Conservation (phyloP, 2,113 vertebrate species). For the Eulemur macaco region DNA sequence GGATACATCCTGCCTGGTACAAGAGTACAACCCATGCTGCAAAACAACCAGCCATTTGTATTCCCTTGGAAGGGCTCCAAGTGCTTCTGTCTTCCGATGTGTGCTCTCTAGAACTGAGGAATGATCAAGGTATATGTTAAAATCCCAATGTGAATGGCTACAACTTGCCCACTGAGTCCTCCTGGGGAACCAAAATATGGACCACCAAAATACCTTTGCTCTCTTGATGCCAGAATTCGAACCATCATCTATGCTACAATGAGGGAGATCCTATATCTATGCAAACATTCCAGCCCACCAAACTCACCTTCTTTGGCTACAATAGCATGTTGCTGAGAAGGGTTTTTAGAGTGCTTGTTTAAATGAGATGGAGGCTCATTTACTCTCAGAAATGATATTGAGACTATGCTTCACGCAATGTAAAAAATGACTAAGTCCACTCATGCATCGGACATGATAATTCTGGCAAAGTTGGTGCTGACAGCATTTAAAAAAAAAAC, state of each 20-base stretch:
- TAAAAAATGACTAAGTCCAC: constrained; percentile 82
- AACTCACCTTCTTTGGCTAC: constrained; percentile 72
- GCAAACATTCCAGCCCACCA: constrained; percentile 54
- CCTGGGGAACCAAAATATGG: constrained; percentile 49
- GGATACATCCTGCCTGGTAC: not conserved
- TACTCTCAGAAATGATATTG: constrained; percentile 56
- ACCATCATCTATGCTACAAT: constrained; percentile 53
- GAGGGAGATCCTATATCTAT: constrained; percentile 54
- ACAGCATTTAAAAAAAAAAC: constrained; percentile 76
- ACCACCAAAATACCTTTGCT: constrained; percentile 51
- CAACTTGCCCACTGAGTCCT: constrained; percentile 11
- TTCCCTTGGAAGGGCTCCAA: constrained; percentile 54
- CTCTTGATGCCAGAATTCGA: constrained; percentile 70
- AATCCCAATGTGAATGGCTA: not conserved
- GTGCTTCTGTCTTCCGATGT: constrained; percentile 28
- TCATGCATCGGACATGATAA: constrained; percentile 83
- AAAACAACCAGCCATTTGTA: constrained; percentile 33
- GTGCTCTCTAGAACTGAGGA: constrained; percentile 66
- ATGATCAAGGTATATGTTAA: not conserved
- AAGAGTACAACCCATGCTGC: not conserved
- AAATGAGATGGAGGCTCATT: constrained; percentile 70
- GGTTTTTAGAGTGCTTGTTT: constrained; percentile 63
- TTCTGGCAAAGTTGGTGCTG: constrained; percentile 81
- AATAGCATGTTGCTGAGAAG: constrained; percentile 29
- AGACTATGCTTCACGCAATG: constrained; percentile 59